Evolutionary conservation across 2,797 vertebrate genomes (phyloP), one percentile per base, ranked within the genome.

Genomic region (Liasis olivaceus): DNA sequence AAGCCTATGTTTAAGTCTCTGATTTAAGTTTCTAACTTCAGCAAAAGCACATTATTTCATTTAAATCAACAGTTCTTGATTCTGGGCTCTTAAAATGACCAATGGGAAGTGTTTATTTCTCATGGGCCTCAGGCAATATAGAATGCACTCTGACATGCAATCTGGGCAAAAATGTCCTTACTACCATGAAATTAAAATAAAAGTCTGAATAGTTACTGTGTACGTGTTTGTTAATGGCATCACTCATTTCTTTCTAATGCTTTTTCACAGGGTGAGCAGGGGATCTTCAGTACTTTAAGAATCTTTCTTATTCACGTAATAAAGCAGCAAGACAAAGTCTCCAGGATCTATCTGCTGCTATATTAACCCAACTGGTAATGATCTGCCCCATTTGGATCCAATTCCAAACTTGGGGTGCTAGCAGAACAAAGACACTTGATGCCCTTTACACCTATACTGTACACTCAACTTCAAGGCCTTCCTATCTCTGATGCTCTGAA

Each of bases 181-280:
- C 88, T 89, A 47, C 26, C 31, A 84, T 89, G 88, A 89, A 20
- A 85, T 89, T 66, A 47, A 89, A 92, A 89, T 92, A 89, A 92
- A 92, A 63, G 87, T 85, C 60, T 85, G 47, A 85, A 85, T 54
- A 89, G 59, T 77, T 92, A 63, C 72, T 1, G 1, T 85, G 62
- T 59, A 47, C 20, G 13, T 85, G 51, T 54, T 66, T 15, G 54
- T 84, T 51, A 12, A 42, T 63, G 12, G 87, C 31, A 17, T 42
- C 7, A 17, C 28, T 85, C n/a, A 66, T 69, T 89, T 26, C 22
- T 64, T 28, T 84, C 13, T 9, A 36, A 20, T 24, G 85, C 24
- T 62, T 91, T 91, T 89, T 36, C 59, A n/a, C 28, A 56, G 15
- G 7, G 14, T 56, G 58, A 91, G 28, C 58, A 72, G 54, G 31